phyloP scores from a whole-genome alignment of 2,888 invertebrate genomes.

The Drosophila seclusa region DNA sequence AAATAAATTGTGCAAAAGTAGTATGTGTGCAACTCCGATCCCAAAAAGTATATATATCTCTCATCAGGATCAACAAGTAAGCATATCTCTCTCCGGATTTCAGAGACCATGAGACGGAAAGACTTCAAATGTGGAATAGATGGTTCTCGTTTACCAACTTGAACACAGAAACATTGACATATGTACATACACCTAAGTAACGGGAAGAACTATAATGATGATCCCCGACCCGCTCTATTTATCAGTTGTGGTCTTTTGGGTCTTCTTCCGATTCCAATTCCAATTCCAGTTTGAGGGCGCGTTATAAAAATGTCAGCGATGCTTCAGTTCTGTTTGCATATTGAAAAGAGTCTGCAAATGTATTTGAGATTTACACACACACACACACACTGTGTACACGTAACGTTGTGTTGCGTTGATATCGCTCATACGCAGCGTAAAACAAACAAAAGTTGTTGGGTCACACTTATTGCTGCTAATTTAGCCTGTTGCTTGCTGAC shows the following conservation, averaged over 20 bases:
- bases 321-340: background rate
- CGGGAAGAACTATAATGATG: background rate
- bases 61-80: background rate
- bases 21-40: background rate
- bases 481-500: conserved; percentile 19
- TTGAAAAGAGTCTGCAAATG: background rate
- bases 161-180: background rate
- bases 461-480: conserved; percentile 30
- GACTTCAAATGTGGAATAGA: background rate
- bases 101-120: rapidly evolving
- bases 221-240: background rate
- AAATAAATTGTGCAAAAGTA: background rate
- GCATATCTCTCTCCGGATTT: background rate
- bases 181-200: background rate
- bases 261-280: background rate
- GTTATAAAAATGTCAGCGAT: background rate
- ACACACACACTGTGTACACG: conserved; percentile 10
- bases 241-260: background rate
- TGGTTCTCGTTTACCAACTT: background rate
- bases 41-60: background rate
- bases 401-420: background rate
- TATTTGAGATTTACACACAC: background rate
- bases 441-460: background rate
- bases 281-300: background rate
- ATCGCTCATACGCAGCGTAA: conserved; percentile 41